Evolutionary conservation across 2,797 vertebrate species (phyloP), one percentile per base, ranked within the genome.

Genomic region (Protonibea diacanthus): DNA sequence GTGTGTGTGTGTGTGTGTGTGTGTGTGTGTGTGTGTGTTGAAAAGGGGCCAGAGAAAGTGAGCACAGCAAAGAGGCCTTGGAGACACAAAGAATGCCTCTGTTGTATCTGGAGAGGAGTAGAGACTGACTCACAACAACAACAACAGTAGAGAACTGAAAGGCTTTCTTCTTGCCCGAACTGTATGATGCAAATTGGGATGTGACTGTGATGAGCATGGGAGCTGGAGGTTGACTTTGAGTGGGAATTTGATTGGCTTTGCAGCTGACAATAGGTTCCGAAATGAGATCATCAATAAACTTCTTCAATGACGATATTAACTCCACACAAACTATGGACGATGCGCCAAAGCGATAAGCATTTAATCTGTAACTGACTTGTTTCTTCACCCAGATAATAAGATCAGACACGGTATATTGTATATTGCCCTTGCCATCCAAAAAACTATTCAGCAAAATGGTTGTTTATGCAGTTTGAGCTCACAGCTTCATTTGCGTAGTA

Each of bases 21-120:
- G 71, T 57, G 21, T 71, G 63, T 73, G 40, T 58, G 72, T 77
- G 67, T 59, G 69, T 76, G 75, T 80, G 62, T 23, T 75, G 58
- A 78, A 70, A 64, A 75, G 82, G 52, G 52, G 79, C 64, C 73
- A 77, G 65, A 82, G 70, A 82, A 64, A 86, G 70, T 62, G 55
- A 71, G 68, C 72, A 49, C 49, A 78, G 66, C 78, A 82, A 76
- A 82, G 77, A 78, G 78, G 75, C 60, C 78, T 71, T 20, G 42
- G 80, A 86, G 69, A 87, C 72, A 93, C 92, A 93, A 93, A 93
- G 90, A 76, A 72, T 62, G 74, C 73, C 80, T 90, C 70, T 93
- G 92, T 93, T 81, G 23, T 44, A 74, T 78, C 72, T 15, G 18
- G 49, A 78, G 73, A 87, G 58, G 56, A 81, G 74, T 67, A 70